Base-by-base conservation (phyloP, 2,888 invertebrate species). In the Slavum lentiscoides region DNA sequence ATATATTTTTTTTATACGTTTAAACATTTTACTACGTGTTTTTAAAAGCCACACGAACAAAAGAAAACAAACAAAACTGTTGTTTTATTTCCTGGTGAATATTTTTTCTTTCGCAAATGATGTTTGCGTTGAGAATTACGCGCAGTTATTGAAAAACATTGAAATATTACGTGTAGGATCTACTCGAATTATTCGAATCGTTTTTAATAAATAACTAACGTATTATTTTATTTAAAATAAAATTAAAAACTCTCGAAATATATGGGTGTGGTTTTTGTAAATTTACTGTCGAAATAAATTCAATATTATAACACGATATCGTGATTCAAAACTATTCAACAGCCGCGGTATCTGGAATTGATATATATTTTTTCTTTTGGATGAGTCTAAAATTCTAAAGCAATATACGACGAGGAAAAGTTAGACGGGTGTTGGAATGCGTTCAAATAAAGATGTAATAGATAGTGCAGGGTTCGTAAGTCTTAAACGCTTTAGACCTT, bases 361-460 rank as follows among this genome's bases (percentile, higher is more conserved):
- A 49, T 21, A 67, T 21, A 43, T 21, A 4, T 53, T 23, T 68
- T 30, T 30, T 30, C 30, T 30, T 30, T 30, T 30, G 30, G 30
- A 30, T 2, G 30, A 30, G 30, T 30, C 11, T 6, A 17, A 23
- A 53, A 30, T 23, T 13, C 23, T 53, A 53, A 23, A 23, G 53
- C 21, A 53, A 68, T 68, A 30, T 30, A 30, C 4, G 30, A 30
- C 30, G 4, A 53, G 4, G 1, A 53, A 8, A n/a, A 21, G n/a
- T 49, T 49, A 9, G 67, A 21, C 7, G 6, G 17, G 15, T 11
- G 1, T 7, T 67, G n/a, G 15, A n/a, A 68, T 68, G 7, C 15
- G 7, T 49, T 68, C 49, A 68, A 68, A 68, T 23, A 23, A 68
- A 17, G 2, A 68, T 67, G 43, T 21, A 67, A 67, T 30, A 30